Conservation (phyloP, 2,113 vertebrate species). For the Choloepus hoffmanni region DNA sequence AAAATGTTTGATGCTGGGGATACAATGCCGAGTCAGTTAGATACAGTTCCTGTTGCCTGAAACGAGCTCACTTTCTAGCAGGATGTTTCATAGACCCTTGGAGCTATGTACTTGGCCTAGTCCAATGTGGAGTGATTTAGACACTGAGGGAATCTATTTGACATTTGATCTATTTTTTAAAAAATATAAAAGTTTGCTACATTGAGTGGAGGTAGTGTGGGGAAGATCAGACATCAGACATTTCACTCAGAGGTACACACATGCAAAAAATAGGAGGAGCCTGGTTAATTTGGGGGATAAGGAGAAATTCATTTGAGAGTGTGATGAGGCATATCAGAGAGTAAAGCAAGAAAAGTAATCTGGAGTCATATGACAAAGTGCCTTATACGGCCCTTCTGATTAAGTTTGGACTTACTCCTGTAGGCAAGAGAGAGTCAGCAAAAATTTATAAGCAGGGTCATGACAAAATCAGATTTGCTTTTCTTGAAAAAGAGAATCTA, state of each 20-base stretch:
- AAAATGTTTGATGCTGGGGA: not conserved
- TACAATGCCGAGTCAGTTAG: not conserved
- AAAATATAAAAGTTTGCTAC: not conserved
- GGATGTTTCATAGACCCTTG: not conserved
- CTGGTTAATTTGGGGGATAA: not conserved
- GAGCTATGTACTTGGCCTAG: not conserved
- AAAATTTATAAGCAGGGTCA: not conserved
- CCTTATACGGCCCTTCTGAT: not conserved
- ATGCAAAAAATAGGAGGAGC: not conserved
- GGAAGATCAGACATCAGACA: not conserved
- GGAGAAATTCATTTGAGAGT: not conserved
- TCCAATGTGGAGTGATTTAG: not conserved
- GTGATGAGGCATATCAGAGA: not conserved
- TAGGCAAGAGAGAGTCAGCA: not conserved
- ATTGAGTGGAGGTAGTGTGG: not conserved
- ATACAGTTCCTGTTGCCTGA: not conserved
- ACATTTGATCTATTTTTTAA: not conserved
- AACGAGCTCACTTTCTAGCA: not conserved
- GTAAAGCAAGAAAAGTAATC: not conserved
- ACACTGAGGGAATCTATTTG: not conserved
- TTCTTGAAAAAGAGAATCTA: not conserved
- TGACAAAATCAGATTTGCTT: slow-evolving; percentile 1
- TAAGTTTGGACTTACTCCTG: not conserved
- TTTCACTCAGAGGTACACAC: not conserved
- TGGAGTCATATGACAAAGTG: not conserved